Base-by-base conservation (phyloP, 2,888 invertebrate genomes). In the Acutogordius australiensis region DNA sequence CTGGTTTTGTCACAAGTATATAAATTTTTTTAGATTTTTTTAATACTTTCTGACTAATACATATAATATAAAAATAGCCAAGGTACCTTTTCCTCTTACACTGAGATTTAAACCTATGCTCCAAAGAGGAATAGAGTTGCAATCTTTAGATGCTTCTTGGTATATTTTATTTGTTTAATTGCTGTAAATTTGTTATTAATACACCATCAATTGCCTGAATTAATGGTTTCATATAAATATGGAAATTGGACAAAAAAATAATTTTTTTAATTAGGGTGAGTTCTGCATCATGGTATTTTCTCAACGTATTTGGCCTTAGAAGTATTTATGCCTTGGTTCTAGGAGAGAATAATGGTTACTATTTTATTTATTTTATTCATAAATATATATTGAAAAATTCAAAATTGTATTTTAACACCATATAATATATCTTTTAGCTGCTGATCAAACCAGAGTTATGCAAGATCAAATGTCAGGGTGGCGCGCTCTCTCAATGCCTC, bases 221-320 rank as follows among this genome's bases (percentile, higher is more conserved):
- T n/a, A n/a, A n/a, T n/a, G n/a, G n/a, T n/a, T n/a, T n/a, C n/a
- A n/a, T n/a, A n/a, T n/a, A n/a, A n/a, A n/a, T 65, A 44, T 65
- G 72, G n/a, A n/a, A n/a, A n/a, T n/a, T n/a, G n/a, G n/a, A n/a
- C n/a, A n/a, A n/a, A n/a, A n/a, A n/a, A n/a, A n/a, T n/a, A n/a
- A n/a, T n/a, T n/a, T n/a, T n/a, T n/a, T n/a, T n/a, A n/a, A n/a
- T 51, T 51, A 51, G 72, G 73, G 97, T 94, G 0, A 91, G 94
- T 0, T 97, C 94, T 0, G 94, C 91, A 0, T 94, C 94, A 0
- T 97, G 97, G 97, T 97, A 99, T 73, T 99, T 99, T 73, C 78
- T 99, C 18, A 99, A 99, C 70, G 94, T 99, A 0, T 99, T 99
- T 72, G 97, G 97, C 23, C 76, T 99, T 59, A 76, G 97, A 62